Percentiles rank a stretch among this genome's conserved stretches.
These are phyloP conservation scores for Noctuana brunneofusca DNA, from an alignment of 2,888 invertebrate species.

Conservation along the genomic window DNA sequence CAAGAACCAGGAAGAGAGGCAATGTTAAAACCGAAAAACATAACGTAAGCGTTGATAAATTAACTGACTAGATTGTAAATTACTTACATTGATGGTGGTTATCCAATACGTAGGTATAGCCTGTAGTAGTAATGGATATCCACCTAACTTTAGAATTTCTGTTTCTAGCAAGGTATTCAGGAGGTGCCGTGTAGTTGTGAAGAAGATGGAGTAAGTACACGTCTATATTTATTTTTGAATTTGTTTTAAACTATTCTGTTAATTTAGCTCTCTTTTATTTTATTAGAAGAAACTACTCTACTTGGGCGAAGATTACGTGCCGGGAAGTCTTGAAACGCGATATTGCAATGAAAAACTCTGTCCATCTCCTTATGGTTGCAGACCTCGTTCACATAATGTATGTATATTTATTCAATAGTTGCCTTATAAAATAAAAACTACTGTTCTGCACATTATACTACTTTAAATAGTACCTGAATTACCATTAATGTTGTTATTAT, in stretches of 20 bases:
- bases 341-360: conserved; percentile 58
- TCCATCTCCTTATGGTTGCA: conserved; percentile 55
- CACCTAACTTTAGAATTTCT: background rate
- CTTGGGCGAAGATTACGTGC: conserved; percentile 57
- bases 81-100: background rate
- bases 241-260: background rate
- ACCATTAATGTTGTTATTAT: too few relatives aligned
- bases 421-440: background rate
- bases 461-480: too few relatives aligned
- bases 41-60: conserved; percentile 51
- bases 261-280: background rate
- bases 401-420: conserved; percentile 38
- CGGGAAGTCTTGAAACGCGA: conserved; percentile 54
- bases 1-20: conserved; percentile 68
- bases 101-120: too few relatives aligned
- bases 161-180: conserved; percentile 55
- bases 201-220: conserved; percentile 39
- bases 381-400: conserved; percentile 59
- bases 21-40: conserved; percentile 62
- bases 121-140: background rate
- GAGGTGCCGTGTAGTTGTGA: conserved; percentile 56
- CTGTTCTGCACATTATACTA: too few relatives aligned
- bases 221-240: background rate
- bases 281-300: conserved; percentile 48
- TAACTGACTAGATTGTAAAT: background rate